Base-by-base conservation (phyloP, 2,113 vertebrate genomes). In the Podilymbus podiceps region DNA sequence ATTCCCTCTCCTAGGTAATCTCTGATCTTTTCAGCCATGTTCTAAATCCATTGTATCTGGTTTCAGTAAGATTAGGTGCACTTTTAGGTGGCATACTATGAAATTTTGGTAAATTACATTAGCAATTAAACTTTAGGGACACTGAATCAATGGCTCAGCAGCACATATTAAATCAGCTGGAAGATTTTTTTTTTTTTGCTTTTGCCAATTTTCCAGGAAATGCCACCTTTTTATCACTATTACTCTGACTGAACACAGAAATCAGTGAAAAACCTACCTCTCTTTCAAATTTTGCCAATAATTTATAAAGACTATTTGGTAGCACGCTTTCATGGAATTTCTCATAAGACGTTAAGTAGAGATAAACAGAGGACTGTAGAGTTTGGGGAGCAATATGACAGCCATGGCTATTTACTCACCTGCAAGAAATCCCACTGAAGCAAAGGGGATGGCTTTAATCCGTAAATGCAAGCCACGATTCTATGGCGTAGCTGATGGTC, bases 31-130 rank as follows among this genome's bases (percentile, higher is more conserved):
- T 24, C 67, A 93, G 63, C 56, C 74, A 15, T 38, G 10, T 38
- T 85, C 52, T 89, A 80, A 88, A 95, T 50, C 72, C 88, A 88
- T 62, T 74, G 27, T 88, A 46, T 58, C 90, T 96, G 78, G 71
- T 66, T 90, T 68, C 40, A 76, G 62, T 16, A 38, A 93, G 80
- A 89, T 92, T 92, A 89, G 87, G 78, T 87, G 69, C 73, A 50
- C 53, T 89, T 82, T 76, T 28, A 81, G 73, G 64, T 82, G 77
- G 52, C 58, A 72, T 24, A 24, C 30, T 49, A 4, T 23, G 33
- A 89, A 80, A 93, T 75, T 91, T 75, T 82, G 40, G 40, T 85
- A 64, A 69, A 80, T 76, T 78, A 72, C 49, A 42, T 82, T 78
- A 91, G 44, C 52, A 84, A 52, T 60, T 55, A 67, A 58, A 75